Evolutionary conservation across 2,888 invertebrate species (phyloP).

Genomic region (Idaea aversata): DNA sequence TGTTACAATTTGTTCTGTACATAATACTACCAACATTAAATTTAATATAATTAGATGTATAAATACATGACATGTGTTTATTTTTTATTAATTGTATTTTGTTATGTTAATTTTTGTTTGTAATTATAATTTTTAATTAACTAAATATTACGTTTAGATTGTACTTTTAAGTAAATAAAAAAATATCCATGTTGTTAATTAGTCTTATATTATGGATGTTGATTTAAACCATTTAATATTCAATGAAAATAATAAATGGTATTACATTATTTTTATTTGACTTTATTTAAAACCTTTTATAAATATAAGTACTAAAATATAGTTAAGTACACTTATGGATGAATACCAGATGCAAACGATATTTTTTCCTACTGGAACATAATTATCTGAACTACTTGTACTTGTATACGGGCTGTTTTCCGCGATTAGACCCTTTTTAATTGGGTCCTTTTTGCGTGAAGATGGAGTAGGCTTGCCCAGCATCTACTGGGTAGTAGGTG

Average conservation of each 20-base stretch:
- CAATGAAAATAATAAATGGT: constrained; percentile 76
- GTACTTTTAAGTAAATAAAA: constrained; percentile 56
- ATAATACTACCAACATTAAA: constrained; percentile 32
- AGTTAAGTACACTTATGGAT: no score
- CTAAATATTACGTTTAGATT: constrained; percentile 60
- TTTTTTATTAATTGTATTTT: constrained; percentile 59
- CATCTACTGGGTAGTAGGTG: no score
- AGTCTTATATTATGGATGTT: constrained; percentile 76
- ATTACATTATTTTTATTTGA: constrained; percentile 49
- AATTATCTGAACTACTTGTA: no score
- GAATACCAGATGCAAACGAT: no score
- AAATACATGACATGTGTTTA: constrained; percentile 68
- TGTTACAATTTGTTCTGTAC: constrained; percentile 52
- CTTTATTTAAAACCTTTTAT: constrained; percentile 10
- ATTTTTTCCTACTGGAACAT: no score
- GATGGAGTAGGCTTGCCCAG: no score
- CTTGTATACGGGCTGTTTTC: no score
- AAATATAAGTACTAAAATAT: no score
- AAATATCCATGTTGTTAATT: constrained; percentile 79
- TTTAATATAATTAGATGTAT: constrained; percentile 40
- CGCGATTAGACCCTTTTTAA: no score
- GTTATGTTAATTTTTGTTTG: constrained; percentile 60
- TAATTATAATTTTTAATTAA: constrained; percentile 56
- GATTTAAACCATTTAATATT: constrained; percentile 78
- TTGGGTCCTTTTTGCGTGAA: no score